Evolutionary conservation across 2,113 vertebrate species (phyloP), one percentile per base, ranked within the genome.

Genomic region (Toxotes chatareus): DNA sequence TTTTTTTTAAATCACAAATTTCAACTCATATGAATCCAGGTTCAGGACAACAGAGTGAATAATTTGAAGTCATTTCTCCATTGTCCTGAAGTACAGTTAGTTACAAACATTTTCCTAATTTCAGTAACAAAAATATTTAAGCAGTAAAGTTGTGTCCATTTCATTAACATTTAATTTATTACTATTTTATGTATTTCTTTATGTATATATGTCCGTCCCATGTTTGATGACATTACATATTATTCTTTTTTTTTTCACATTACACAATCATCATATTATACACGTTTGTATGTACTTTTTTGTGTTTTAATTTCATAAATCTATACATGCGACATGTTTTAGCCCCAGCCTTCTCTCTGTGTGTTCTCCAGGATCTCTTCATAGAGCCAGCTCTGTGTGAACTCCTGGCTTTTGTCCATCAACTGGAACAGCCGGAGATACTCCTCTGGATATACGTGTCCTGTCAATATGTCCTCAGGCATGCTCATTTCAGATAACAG

Each of bases 351-450:
- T 2, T 71, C 84, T 46, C 78, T 91, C 63, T 80, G 14, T 71
- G 83, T 76, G 76, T 92, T 94, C 77, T 96, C 91, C 69, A 96
- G 49, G 16, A 81, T 80, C 40, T 97, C 96, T 27, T 96, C 92
- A 53, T 96, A 95, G 4, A 98, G 89, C 96, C 97, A 98, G 77
- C 93, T 96, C 77, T 95, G 95, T 60, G 66, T 79, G 85, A 96
- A 95, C 59, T 94, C 91, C 86, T 85, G 80, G 0, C 94, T 96
- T 88, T 93, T 89, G 79, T 97, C 95, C 91, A 99, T 95, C 77
- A 94, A 83, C 88, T 96, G 93, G 34, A 98, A 99, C 68, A 99
- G 93, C 7, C 21, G 83, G 68, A 92, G 97, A 70, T 97, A 99
- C 67, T 97, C 95, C 47, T 95, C 83, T 69, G 97, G 97, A 62